A percentile compares a stretch with the other conserved stretches of the same genome.
Conservation (phyloP, 1,140 invertebrate species). For the Oedothorax gibbosus region DNA sequence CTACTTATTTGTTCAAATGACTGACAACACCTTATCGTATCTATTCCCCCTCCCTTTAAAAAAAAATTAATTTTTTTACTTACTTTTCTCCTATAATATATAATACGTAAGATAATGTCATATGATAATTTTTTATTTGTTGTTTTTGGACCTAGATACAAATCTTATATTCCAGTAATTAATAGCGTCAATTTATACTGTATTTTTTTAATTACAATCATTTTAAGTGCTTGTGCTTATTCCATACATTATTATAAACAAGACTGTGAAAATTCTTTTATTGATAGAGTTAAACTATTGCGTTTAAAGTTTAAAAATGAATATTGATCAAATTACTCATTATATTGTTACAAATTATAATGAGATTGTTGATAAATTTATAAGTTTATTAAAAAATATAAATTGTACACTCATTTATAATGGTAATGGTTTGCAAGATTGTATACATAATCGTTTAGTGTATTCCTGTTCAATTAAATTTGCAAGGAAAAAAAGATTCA, state of each 20-base stretch:
- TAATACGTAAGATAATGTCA: neutral
- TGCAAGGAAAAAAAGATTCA: constrained; percentile 11
- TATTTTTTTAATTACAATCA: constrained; percentile 28
- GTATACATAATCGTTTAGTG: constrained; percentile 9
- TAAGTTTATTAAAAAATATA: constrained; percentile 3
- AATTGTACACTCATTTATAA: constrained; percentile 24
- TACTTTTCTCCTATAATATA: no score
- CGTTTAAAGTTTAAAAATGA: constrained; percentile 25
- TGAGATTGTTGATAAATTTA: constrained; percentile 16
- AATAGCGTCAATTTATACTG: constrained; percentile 37
- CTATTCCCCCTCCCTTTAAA: no score
- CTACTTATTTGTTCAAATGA: no score
- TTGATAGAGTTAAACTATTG: constrained; percentile 22
- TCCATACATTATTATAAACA: constrained; percentile 20
- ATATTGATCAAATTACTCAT: constrained; percentile 1
- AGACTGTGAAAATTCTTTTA: constrained; percentile 49
- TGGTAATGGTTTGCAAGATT: neutral
- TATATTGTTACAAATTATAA: constrained; percentile 28
- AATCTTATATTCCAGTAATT: constrained; percentile 9
- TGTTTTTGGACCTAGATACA: constrained; percentile 36
- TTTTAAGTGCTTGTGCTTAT: constrained; percentile 19
- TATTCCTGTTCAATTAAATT: constrained; percentile 35
- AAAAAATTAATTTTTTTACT: no score
- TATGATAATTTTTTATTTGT: constrained; percentile 28
- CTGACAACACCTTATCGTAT: no score